Evolutionary conservation across 1,140 invertebrate genomes (phyloP).

Genomic region (Melitaea cinxia): DNA sequence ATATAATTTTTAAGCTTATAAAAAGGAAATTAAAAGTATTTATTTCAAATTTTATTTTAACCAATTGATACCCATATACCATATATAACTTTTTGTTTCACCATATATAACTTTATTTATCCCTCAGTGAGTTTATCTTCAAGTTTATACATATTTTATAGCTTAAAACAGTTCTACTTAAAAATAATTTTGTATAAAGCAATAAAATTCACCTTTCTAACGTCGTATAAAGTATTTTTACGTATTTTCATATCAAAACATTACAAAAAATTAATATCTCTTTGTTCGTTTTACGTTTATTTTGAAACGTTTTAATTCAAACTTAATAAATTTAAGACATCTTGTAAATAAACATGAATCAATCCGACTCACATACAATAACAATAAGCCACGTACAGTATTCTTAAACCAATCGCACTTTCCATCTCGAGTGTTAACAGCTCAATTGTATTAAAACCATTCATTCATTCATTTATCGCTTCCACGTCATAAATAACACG

Average conservation of each 20-base stretch:
- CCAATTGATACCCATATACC: too few species aligned
- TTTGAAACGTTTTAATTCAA: slow-evolving; percentile 1
- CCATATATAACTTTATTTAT: too few species aligned
- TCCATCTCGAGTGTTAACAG: slow-evolving; percentile 47
- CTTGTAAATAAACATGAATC: slow-evolving; percentile 13
- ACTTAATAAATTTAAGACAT: slow-evolving; percentile 6
- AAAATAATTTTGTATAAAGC: too few species aligned
- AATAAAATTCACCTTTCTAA: too few species aligned
- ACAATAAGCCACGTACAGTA: slow-evolving; percentile 21
- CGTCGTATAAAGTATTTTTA: too few species aligned
- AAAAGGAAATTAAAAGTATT: too few species aligned
- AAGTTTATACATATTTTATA: too few species aligned
- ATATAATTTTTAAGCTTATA: too few species aligned
- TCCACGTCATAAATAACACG: slow-evolving; percentile 44
- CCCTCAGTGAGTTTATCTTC: too few species aligned
- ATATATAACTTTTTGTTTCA: too few species aligned
- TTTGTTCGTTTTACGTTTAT: not conserved
- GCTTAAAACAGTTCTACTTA: too few species aligned
- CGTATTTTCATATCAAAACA: not conserved
- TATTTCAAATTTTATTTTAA: too few species aligned
- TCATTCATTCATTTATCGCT: slow-evolving; percentile 54
- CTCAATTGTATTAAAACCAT: slow-evolving; percentile 52
- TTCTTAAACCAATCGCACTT: slow-evolving; percentile 21
- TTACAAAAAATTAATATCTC: not conserved
- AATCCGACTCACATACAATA: slow-evolving; percentile 14